phyloP scores from a whole-genome alignment of 2,888 invertebrate species.

The Cistogaster globosa region DNA sequence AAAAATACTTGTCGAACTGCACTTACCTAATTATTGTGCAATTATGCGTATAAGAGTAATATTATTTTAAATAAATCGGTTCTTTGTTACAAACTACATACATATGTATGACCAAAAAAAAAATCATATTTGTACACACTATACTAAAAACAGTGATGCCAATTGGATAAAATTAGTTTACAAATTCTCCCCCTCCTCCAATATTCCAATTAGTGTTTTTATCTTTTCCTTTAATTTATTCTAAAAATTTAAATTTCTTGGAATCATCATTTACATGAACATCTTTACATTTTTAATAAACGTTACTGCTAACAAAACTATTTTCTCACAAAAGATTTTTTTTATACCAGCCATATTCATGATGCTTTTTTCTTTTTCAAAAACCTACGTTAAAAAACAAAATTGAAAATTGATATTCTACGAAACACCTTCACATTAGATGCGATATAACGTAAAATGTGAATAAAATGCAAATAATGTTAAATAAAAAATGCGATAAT shows the following conservation, averaged over 20 bases:
- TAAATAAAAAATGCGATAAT: constrained; percentile 34
- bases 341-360: constrained; percentile 2
- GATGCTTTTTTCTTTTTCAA: background rate
- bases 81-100: no score
- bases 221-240: no score
- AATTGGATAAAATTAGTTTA: no score
- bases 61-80: no score
- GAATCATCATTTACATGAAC: background rate
- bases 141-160: no score
- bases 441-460: constrained; percentile 54
- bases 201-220: no score
- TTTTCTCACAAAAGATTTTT: constrained; percentile 37
- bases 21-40: no score
- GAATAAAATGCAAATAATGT: constrained; percentile 61
- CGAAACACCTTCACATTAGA: constrained; percentile 64
- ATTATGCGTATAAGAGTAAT: no score
- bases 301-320: constrained; percentile 11
- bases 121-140: no score
- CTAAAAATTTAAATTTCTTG: background rate
- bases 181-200: no score
- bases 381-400: constrained; percentile 25
- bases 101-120: no score
- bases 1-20: no score
- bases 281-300: background rate
- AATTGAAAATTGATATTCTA: constrained; percentile 59